These are phyloP conservation scores for Lytechinus variegatus DNA, from an alignment of 35 echinoderm and acorn worm genomes.

Conservation along the genomic window DNA sequence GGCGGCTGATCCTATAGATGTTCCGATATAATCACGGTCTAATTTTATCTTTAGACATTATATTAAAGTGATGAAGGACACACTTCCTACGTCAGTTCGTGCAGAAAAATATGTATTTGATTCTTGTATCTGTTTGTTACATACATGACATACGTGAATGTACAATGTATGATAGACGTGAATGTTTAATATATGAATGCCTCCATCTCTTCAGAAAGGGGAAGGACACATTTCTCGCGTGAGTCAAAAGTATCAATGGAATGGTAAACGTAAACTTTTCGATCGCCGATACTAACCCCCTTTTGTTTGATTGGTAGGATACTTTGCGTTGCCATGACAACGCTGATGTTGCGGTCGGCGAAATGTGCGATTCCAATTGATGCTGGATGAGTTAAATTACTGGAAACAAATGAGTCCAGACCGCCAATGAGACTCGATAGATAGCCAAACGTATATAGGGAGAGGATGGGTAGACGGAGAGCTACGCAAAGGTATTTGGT, in stretches of 20 bases:
- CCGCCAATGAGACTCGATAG: neutral
- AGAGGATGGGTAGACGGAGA: neutral
- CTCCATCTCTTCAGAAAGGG: neutral
- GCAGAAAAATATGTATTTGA: too few relatives aligned
- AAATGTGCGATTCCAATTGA: slow-evolving; percentile 42
- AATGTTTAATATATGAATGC: too few relatives aligned
- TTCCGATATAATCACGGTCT: too few relatives aligned
- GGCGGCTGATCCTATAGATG: too few relatives aligned
- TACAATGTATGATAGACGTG: too few relatives aligned
- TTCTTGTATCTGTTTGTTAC: too few relatives aligned
- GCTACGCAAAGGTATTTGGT: neutral
- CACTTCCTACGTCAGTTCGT: too few relatives aligned
- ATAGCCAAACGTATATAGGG: neutral
- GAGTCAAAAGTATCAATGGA: neutral
- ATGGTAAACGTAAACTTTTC: neutral
- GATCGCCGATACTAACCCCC: neutral
- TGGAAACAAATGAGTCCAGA: slow-evolving; percentile 24
- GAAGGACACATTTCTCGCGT: neutral
- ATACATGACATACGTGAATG: too few relatives aligned
- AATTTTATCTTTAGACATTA: too few relatives aligned
- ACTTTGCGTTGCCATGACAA: slow-evolving; percentile 29
- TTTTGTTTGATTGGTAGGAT: slow-evolving; percentile 4
- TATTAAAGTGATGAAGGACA: too few relatives aligned
- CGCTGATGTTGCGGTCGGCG: slow-evolving; percentile 35
- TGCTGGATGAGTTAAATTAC: slow-evolving; percentile 5